Base-by-base conservation (phyloP, 2,113 vertebrate genomes). In the Chauna torquata region DNA sequence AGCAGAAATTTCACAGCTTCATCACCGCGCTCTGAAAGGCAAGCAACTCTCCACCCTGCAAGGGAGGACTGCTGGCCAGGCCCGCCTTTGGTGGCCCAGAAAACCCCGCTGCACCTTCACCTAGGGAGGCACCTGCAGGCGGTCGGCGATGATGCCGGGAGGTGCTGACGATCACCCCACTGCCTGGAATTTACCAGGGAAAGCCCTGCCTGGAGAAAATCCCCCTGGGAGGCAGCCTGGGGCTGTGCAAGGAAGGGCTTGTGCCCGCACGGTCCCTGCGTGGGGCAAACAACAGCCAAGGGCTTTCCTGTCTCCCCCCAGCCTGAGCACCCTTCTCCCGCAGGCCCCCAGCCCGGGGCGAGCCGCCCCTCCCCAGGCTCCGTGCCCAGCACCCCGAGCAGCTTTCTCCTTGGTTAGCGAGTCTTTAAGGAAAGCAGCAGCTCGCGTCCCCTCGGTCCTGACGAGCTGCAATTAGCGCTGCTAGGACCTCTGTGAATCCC, bases 1-100 rank as follows among this genome's bases (percentile, higher is more conserved):
- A 14, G 40, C 68, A 75, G 85, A 87, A 75, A 96, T 94, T 93
- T 93, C 96, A 87, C 94, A 68, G 86, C 88, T 93, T 70, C 90
- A 0, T 94, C 92, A 92, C 38, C 85, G 82, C 8, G 38, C 75
- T 92, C 88, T 92, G 91, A 93, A 90, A 90, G 88, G 59, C 94
- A 96, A 85, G 65, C 30, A 23, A 65, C 65, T 66, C 64, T 90
- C 64, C 0, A 2, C 45, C 78, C 58, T 38, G 38, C 4, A 22
- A 74, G 70, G 6, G 55, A 62, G 78, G 40, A 25, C 65, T 70
- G 40, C 44, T 24, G 28, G 58, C 44, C 58, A 74, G 69, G 36
- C 20, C 74, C 54, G 65, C 4, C 52, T 77, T 66, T 42, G 78
- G 28, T 84, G 82, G 65, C 78, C 72, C 64, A 74, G 44, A 90